These are phyloP conservation scores for Syncerus caffer DNA, from an alignment of 2,797 vertebrate genomes.

Conservation along the genomic window DNA sequence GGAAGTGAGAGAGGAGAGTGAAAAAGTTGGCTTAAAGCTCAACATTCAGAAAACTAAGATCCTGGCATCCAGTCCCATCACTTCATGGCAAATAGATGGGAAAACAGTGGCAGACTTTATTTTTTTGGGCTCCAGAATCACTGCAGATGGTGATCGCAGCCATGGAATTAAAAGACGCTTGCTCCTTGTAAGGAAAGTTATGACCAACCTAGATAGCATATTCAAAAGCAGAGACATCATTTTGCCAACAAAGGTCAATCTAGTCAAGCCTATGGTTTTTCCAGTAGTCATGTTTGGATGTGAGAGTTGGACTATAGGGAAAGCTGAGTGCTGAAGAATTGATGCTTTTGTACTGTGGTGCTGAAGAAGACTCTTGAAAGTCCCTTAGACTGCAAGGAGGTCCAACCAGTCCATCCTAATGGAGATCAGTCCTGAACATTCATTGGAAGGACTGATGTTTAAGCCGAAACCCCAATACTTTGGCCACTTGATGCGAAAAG, in stretches of 20 bases:
- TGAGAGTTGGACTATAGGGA: background rate
- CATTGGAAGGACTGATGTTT: background rate
- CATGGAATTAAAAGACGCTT: too few species aligned
- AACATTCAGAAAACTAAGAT: too few species aligned
- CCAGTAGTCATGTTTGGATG: background rate
- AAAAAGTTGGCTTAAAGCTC: too few species aligned
- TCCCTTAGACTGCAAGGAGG: background rate
- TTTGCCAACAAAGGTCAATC: background rate
- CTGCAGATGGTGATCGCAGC: too few species aligned
- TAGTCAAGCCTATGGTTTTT: background rate
- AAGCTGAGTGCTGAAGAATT: background rate
- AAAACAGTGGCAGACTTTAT: too few species aligned
- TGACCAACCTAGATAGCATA: background rate
- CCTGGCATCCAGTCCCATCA: fast-evolving
- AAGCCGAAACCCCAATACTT: background rate
- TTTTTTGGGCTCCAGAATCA: too few species aligned
- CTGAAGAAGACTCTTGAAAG: background rate
- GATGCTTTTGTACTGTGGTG: background rate
- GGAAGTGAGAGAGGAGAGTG: too few species aligned
- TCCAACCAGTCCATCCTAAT: background rate
- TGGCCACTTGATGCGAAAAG: background rate
- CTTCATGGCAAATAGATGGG: too few species aligned
- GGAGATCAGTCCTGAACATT: background rate
- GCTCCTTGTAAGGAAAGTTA: too few species aligned
- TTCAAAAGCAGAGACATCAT: background rate